Base-by-base conservation (phyloP, 2,888 invertebrate genomes). In the Nyleta sp. region DNA sequence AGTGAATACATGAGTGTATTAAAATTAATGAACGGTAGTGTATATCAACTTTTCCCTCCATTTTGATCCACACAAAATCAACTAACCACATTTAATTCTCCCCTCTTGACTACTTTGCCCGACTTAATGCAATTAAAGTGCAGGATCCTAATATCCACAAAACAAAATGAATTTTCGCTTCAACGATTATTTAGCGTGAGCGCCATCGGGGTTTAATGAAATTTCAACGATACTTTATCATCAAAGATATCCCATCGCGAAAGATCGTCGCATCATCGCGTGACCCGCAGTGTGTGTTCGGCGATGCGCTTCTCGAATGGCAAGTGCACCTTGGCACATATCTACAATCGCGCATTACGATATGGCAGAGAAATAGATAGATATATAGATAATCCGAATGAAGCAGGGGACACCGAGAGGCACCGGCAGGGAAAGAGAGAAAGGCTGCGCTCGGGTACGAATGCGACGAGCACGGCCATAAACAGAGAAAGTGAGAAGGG, bases 371-470 rank as follows among this genome's bases (percentile, higher is more conserved):
- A 79, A 73, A 77, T 77, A 74, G 71, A 74, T 76, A 72, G 62
- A 78, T 65, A 59, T 70, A 62, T 65, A 76, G 73, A 76, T 78
- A 76, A 74, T 70, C 40, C 53, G 52, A 73, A 46, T 20, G 73
- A 76, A 76, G 76, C 65, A 77, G 79, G 81, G 81, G 81, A 80
- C 77, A 83, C 71, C 80, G 80, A 55, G 72, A 65, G 71, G 22
- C n/a, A 60, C 55, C 46, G 40, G 13, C 33, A 59, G 55, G 68
- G 65, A 53, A 44, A 75, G 78, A 71, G 62, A 44, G 62, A 62
- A 57, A 38, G 35, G 64, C 44, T 62, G 50, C 42, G 50, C 55
- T 52, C 24, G 44, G 50, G 42, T 42, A 78, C 59, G 52, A 62
- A 48, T 20, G 73, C 42, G 53, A 65, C 35, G 59, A 73, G 50